Base-by-base conservation (phyloP, 2,797 vertebrate species). In the Synanceia verrucosa region DNA sequence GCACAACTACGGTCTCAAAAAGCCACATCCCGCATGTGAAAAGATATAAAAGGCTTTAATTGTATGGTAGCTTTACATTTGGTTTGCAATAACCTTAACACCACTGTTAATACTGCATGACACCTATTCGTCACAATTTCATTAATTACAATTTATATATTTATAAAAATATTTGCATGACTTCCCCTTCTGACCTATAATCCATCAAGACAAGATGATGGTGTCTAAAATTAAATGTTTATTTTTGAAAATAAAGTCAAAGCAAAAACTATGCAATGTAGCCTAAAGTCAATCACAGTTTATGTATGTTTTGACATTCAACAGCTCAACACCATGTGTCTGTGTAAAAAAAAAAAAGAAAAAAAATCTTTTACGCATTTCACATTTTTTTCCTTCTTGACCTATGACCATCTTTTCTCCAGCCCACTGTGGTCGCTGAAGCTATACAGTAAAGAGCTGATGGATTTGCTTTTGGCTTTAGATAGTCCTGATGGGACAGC, bases 401-500 rank as follows among this genome's bases (percentile, higher is more conserved):
- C 73, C 65, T 33, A n/a, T 39, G 44, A 73, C 73, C 61, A 59
- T 70, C 57, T 71, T 73, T 47, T 47, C 71, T 64, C 43, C 68
- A 44, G 28, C 77, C 75, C 78, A 65, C 53, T 59, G 70, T 64
- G 77, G 69, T 68, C 67, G 65, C 37, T 36, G 55, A 65, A 81
- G 73, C 71, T 73, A n/a, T n/a, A 63, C 77, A 83, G 70, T 65
- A 24, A 34, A 63, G 67, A 62, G 57, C 41, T 53, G 63, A 7
- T 73, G 63, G 29, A 78, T 76, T 83, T 74, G 69, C 80, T 83
- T 74, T 62, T 71, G 59, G 83, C 78, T 73, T 79, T 33, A 59
- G 64, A 70, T 55, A 33, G 33, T 75, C 66, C 58, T 78, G 83
- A 70, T 76, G 73, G 78, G 64, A 77, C 37, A 74, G 58, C 62